These are phyloP conservation scores for Gorilla gorilla DNA, from an alignment of 2,113 vertebrate species.

Conservation along the genomic window DNA sequence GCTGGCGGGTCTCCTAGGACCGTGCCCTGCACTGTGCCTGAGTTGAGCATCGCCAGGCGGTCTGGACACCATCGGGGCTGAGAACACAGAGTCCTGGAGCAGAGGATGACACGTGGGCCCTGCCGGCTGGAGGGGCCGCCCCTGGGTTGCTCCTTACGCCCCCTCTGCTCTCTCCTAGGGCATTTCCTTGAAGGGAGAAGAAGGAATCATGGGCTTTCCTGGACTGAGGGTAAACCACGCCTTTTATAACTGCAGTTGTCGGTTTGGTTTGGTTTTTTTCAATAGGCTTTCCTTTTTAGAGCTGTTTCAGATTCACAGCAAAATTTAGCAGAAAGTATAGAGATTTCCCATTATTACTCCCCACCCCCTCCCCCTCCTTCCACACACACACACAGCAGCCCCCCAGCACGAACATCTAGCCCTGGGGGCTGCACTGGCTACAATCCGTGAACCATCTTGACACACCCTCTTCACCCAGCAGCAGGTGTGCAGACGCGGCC, in stretches of 20 bases:
- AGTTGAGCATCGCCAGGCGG: too few relatives aligned
- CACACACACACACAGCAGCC: too few relatives aligned
- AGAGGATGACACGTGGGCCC: neutral
- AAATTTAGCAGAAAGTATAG: neutral
- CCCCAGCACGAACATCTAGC: neutral
- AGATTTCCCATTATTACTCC: neutral
- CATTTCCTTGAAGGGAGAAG: slow-evolving; percentile 88
- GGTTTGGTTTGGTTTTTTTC: neutral
- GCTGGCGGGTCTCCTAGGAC: too few relatives aligned
- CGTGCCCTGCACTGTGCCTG: too few relatives aligned
- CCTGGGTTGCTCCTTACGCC: neutral
- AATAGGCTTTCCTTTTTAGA: neutral
- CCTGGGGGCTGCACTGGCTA: neutral
- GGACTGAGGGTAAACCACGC: slow-evolving; percentile 88
- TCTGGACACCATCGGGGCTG: neutral
- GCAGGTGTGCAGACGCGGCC: fast-evolving
- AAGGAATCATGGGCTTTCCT: slow-evolving; percentile 89
- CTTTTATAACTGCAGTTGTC: fast-evolving
- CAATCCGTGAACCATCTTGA: fast-evolving
- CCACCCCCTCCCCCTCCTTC: too few relatives aligned
- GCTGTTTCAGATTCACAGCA: neutral
- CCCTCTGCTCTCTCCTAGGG: slow-evolving; percentile 59
- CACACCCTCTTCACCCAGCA: fast-evolving
- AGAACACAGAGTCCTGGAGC: neutral
- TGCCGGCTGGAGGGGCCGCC: too few relatives aligned